These are phyloP conservation scores for Hemiscyllium ocellatum DNA, from an alignment of 2,113 vertebrate species.

Conservation along the genomic window DNA sequence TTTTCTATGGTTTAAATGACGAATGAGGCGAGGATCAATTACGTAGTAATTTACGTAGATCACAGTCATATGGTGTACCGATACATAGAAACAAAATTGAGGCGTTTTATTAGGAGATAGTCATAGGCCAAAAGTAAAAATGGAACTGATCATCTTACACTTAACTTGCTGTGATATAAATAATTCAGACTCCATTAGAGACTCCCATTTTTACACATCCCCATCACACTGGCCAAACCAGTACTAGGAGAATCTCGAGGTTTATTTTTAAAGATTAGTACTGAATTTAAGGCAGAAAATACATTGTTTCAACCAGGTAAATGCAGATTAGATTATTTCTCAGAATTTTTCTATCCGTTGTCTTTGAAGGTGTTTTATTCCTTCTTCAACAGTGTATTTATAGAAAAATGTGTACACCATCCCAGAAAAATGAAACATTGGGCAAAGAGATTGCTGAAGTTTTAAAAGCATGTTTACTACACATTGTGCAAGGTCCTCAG, in stretches of 20 bases:
- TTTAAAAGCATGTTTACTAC: too few relatives aligned
- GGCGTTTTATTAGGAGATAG: not conserved
- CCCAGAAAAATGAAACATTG: too few relatives aligned
- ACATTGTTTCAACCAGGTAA: not conserved
- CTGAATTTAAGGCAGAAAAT: not conserved
- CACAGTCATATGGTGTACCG: not conserved
- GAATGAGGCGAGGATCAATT: not conserved
- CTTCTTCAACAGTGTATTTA: too few relatives aligned
- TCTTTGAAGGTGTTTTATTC: too few relatives aligned
- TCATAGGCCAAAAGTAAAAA: not conserved
- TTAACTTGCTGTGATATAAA: constrained; percentile 15
- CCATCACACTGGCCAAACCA: not conserved
- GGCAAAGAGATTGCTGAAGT: too few relatives aligned
- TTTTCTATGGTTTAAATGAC: not conserved
- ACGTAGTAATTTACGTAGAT: not conserved
- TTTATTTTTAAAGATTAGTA: not conserved
- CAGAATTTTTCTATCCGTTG: too few relatives aligned
- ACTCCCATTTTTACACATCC: not conserved
- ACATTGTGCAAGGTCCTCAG: too few relatives aligned
- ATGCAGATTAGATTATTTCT: not conserved
- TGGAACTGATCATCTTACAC: constrained; percentile 25
- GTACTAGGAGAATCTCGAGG: not conserved
- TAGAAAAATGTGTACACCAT: too few relatives aligned
- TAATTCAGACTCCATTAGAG: not conserved
- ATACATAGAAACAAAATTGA: not conserved